A percentile compares a stretch with the other conserved stretches of the same genome.
These are phyloP conservation scores for Penaeus monodon DNA, from an alignment of 2,888 invertebrate genomes.

Conservation along the genomic window DNA sequence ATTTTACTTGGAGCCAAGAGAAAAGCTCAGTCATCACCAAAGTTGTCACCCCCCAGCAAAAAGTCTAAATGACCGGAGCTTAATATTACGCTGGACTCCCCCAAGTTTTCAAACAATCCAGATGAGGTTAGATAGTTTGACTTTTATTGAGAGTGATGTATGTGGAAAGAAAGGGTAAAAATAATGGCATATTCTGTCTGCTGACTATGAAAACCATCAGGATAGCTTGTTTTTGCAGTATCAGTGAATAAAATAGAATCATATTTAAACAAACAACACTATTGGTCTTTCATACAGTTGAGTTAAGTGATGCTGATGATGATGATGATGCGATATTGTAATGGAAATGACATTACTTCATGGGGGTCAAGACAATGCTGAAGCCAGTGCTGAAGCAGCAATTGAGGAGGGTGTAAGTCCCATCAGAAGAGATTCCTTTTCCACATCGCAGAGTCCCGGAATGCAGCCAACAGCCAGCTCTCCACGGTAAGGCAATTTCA, in stretches of 20 bases:
- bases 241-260: neutral
- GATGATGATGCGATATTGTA: slow-evolving; percentile 48
- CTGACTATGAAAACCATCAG: too few species aligned
- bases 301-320: slow-evolving; percentile 18
- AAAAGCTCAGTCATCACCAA: slow-evolving; percentile 18
- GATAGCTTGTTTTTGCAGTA: too few species aligned
- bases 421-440: slow-evolving; percentile 33
- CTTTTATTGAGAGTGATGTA: too few species aligned
- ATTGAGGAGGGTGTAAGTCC: slow-evolving; percentile 43
- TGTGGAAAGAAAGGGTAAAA: too few species aligned
- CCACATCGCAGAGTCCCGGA: slow-evolving; percentile 9
- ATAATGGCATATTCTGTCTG: too few species aligned
- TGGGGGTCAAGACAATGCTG: slow-evolving; percentile 18
- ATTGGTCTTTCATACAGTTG: slow-evolving; percentile 28
- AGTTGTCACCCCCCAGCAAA: neutral
- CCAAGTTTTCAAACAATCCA: slow-evolving; percentile 40
- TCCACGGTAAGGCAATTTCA: slow-evolving; percentile 23
- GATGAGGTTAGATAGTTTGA: slow-evolving; percentile 35
- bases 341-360: slow-evolving; percentile 50
- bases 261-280: slow-evolving; percentile 52
- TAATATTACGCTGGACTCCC: slow-evolving; percentile 51
- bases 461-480: slow-evolving; percentile 39
- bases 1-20: slow-evolving; percentile 31
- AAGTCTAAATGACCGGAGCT: slow-evolving; percentile 49
- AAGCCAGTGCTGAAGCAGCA: neutral